Percentiles rank a stretch among this genome's conserved stretches.
These are phyloP conservation scores for Eulimnadia texana DNA, from an alignment of 1,140 invertebrate species.

Conservation along the genomic window DNA sequence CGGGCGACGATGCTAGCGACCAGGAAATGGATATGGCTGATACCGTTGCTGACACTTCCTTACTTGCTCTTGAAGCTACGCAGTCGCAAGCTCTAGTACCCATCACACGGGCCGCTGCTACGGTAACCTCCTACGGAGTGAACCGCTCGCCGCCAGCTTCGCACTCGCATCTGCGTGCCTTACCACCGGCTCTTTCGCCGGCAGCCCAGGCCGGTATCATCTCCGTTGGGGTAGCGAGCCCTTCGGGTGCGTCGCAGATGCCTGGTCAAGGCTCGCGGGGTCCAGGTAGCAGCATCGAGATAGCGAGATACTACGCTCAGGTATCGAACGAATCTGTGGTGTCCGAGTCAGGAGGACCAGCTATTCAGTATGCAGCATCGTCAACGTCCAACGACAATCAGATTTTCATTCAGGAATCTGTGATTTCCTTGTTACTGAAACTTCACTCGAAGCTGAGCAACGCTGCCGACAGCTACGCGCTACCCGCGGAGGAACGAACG, in stretches of 20 bases:
- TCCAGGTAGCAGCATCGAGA: background rate
- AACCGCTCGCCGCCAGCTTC: background rate
- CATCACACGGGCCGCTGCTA: background rate
- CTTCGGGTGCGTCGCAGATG: background rate
- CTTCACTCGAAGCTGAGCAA: slow-evolving; percentile 82
- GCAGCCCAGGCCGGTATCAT: slow-evolving; percentile 1
- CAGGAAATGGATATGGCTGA: slow-evolving; percentile 8
- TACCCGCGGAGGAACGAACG: slow-evolving; percentile 20
- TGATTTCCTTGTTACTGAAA: slow-evolving; percentile 77
- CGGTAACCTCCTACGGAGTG: background rate
- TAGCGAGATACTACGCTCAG: background rate
- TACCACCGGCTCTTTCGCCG: slow-evolving; percentile 1
- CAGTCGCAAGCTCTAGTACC: slow-evolving; percentile 6
- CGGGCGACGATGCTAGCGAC: slow-evolving; percentile 4
- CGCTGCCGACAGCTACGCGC: slow-evolving; percentile 57
- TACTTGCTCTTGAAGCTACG: background rate
- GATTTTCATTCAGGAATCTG: slow-evolving; percentile 67
- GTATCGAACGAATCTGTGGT: background rate
- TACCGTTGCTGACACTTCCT: background rate
- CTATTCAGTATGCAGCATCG: slow-evolving; percentile 3
- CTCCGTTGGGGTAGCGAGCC: background rate
- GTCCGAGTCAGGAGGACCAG: slow-evolving; percentile 2
- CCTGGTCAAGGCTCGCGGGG: background rate
- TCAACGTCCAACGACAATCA: slow-evolving; percentile 22
- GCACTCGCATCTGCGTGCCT: background rate